Conservation (phyloP, 2,797 vertebrate species). For the Coregonus suidteri region DNA sequence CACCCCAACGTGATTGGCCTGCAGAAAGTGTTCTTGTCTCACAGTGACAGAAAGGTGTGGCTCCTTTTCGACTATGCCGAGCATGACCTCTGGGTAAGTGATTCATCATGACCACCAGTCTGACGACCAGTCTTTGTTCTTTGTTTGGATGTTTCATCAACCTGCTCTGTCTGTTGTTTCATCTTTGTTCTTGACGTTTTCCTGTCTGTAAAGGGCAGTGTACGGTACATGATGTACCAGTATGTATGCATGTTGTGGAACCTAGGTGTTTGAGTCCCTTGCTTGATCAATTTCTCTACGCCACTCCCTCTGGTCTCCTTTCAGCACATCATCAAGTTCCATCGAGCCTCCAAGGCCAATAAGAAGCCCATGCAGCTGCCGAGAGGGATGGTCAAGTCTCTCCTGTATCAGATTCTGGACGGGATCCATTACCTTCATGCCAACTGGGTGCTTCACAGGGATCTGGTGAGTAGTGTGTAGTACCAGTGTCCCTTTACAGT, state of each 20-base stretch:
- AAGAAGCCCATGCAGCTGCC: slow-evolving; percentile 99
- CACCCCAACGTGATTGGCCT: slow-evolving; percentile 96
- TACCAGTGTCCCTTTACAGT: not conserved
- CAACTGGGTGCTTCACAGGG: slow-evolving; percentile 99
- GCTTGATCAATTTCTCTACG: not conserved
- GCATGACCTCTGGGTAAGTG: slow-evolving; percentile 59
- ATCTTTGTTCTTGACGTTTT: not conserved
- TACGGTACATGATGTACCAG: too few species aligned
- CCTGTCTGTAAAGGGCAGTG: not conserved
- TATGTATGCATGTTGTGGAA: too few species aligned
- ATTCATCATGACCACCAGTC: not conserved
- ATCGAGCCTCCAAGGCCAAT: slow-evolving; percentile 99
- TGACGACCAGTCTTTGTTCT: not conserved
- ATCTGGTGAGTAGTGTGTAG: slow-evolving; percentile 87
- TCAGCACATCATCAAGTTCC: slow-evolving; percentile 99
- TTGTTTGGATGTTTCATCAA: not conserved
- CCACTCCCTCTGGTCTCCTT: slow-evolving; percentile 36
- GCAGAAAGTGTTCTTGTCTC: slow-evolving; percentile 98
- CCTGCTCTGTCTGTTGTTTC: not conserved
- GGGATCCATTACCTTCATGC: slow-evolving; percentile 99
- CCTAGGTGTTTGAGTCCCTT: not conserved
- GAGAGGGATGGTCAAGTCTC: slow-evolving; percentile 99
- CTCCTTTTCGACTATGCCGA: slow-evolving; percentile 97
- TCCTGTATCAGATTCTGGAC: slow-evolving; percentile 99
- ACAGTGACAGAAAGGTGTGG: slow-evolving; percentile 98